phyloP scores from a whole-genome alignment of 2,888 invertebrate genomes.

The Anarsia innoxiella region DNA sequence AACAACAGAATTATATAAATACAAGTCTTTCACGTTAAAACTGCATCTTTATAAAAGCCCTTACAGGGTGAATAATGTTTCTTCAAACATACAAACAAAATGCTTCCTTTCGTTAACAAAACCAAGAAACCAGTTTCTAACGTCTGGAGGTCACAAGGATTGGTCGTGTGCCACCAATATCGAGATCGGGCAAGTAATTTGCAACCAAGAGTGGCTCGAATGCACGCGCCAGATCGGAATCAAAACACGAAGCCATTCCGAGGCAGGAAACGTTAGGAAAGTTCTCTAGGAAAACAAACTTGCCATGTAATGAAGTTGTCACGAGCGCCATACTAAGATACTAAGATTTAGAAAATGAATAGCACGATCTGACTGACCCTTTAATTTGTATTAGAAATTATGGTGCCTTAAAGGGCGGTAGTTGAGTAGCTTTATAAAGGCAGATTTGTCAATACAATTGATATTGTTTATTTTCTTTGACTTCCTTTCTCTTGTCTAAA shows the following conservation, averaged over 20 bases:
- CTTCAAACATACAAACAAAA: no score
- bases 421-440: no score
- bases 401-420: no score
- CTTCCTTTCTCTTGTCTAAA: no score
- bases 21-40: no score
- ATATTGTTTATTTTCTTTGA: no score
- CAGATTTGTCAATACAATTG: no score
- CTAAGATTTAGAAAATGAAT: slow-evolving; percentile 17
- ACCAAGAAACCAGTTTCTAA: no score
- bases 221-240: slow-evolving; percentile 52
- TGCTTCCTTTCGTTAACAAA: no score
- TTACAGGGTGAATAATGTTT: no score
- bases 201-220: slow-evolving; percentile 36
- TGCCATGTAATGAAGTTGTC: slow-evolving; percentile 43
- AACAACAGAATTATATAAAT: no score
- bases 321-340: slow-evolving; percentile 30
- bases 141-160: slow-evolving; percentile 41
- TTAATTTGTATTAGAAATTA: slow-evolving; percentile 14
- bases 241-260: slow-evolving; percentile 43
- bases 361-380: slow-evolving; percentile 24
- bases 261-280: slow-evolving; percentile 41
- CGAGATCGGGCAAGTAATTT: slow-evolving; percentile 45
- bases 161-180: slow-evolving; percentile 39
- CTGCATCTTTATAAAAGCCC: no score
- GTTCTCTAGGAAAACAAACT: slow-evolving; percentile 39